Conservation (phyloP, 2,888 invertebrate genomes). For the Arge pagana region DNA sequence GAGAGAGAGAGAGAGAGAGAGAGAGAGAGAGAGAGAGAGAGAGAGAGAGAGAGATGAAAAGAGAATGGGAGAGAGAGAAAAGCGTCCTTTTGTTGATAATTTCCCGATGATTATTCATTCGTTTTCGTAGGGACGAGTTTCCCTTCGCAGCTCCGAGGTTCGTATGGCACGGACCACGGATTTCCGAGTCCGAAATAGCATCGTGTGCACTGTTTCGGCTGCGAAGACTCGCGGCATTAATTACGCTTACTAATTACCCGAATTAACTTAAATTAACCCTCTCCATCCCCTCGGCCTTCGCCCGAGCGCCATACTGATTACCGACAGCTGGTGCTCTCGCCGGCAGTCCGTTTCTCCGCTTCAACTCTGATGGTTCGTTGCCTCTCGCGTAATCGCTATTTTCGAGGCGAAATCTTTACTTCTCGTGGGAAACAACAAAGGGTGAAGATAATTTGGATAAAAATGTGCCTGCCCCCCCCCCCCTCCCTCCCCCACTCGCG, state of each 20-base stretch:
- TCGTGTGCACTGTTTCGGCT: constrained; percentile 28
- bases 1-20: no score
- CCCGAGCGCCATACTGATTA: constrained; percentile 28
- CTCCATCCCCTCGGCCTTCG: constrained; percentile 28
- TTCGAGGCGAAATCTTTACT: constrained; percentile 7
- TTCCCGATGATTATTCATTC: no score
- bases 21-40: background rate
- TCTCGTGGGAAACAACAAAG: constrained; percentile 4
- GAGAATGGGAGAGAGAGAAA: background rate
- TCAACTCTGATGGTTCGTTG: background rate
- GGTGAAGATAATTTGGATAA: no score
- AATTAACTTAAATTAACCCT: constrained; percentile 53
- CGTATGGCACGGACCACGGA: no score
- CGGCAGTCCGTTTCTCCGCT: no score
- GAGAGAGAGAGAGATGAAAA: constrained; percentile 10
- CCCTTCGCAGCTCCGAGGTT: no score
- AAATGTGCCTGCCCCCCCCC: no score
- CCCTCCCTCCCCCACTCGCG: no score
- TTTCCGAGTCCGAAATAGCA: constrained; percentile 8
- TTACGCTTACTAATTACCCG: constrained; percentile 51
- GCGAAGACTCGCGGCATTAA: constrained; percentile 45
- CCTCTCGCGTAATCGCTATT: constrained; percentile 20
- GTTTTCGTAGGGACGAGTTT: no score
- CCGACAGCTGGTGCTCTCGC: constrained; percentile 19
- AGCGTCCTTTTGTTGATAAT: no score